phyloP scores from a whole-genome alignment of 30 jellyfish, hydroid and myxozoan species.

The Chrysaora quinquecirrha region DNA sequence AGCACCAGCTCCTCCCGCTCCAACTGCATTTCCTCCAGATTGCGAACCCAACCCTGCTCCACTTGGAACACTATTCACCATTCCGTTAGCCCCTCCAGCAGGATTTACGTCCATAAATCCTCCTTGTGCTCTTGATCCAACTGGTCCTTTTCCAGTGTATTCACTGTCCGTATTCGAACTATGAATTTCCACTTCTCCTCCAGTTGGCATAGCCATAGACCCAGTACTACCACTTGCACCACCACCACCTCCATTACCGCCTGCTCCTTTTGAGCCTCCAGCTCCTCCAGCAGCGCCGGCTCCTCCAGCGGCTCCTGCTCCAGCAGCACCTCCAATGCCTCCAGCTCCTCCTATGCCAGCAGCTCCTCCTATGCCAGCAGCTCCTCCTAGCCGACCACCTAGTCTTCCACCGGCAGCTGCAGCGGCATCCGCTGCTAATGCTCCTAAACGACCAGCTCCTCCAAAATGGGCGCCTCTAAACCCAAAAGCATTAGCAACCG shows the following conservation, averaged over 20 bases:
- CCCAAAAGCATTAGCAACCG: constrained; percentile 72
- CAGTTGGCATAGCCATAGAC: constrained; percentile 72
- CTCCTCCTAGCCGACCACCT: constrained; percentile 51
- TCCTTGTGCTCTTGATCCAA: constrained; percentile 89
- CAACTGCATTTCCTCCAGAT: constrained; percentile 26
- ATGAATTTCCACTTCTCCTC: constrained; percentile 78
- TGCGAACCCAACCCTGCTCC: constrained; percentile 64
- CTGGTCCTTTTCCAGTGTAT: constrained; percentile 96
- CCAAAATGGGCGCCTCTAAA: constrained; percentile 69
- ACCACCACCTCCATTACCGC: constrained; percentile 30
- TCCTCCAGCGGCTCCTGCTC: constrained; percentile 51
- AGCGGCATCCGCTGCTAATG: constrained; percentile 11
- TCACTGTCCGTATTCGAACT: constrained; percentile 73
- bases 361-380: constrained; percentile 39
- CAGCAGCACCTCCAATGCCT: constrained; percentile 47
- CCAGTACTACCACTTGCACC: constrained; percentile 63
- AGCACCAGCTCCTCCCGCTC: constrained; percentile 39
- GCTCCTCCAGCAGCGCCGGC: constrained; percentile 14
- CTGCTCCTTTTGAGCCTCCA: constrained; percentile 34
- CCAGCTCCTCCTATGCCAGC: constrained; percentile 59
- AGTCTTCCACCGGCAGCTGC: constrained; percentile 43
- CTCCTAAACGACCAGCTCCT: constrained; percentile 32
- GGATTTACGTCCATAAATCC: constrained; percentile 80
- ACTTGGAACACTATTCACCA: constrained; percentile 51
- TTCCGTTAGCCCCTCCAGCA: constrained; percentile 58